Evolutionary conservation across 2,888 invertebrate genomes (phyloP), one percentile per base, ranked within the genome.

Genomic region (Andrena minutula): DNA sequence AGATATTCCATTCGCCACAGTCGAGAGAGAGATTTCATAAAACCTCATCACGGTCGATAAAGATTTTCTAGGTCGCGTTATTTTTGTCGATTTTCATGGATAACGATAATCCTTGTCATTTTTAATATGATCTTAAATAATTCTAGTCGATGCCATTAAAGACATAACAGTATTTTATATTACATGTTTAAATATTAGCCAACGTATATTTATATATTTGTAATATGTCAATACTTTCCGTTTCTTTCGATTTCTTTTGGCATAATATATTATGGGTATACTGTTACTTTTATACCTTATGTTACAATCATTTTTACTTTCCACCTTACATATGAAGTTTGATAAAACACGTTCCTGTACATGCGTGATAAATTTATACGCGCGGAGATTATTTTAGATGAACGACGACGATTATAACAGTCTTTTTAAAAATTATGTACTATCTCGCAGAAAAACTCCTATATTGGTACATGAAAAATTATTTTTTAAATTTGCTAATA

Each of bases 81-180:
- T 83, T 61, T 83, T 69, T 53, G 26, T 72, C 63, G 70, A 66
- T 81, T 73, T 73, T 70, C n/a, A 69, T 53, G 63, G 65, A 49
- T 75, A 66, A 58, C 20, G 72, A 80, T 79, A 72, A 76, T 81
- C 68, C 28, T 78, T 73, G 73, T 75, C 74, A 80, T 76, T 68
- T 76, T 75, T 69, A 71, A 83, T 74, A 76, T 79, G 81, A 79
- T 65, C 76, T 80, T 64, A 78, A 86, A 81, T 70, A 83, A 76
- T 77, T 85, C 88, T 88, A 88, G 86, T 88, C 88, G 60, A 85
- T 74, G 79, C 75, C 78, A 86, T 76, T 86, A 69, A 88, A 81
- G 83, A 80, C 75, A 77, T 83, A 85, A 77, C 86, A 83, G 80
- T 88, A 88, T 85, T 87, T 56, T 87, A 76, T 86, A 86, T 83